Evolutionary conservation across 2,113 vertebrate species (phyloP).

Genomic region (Diadophis punctatus): DNA sequence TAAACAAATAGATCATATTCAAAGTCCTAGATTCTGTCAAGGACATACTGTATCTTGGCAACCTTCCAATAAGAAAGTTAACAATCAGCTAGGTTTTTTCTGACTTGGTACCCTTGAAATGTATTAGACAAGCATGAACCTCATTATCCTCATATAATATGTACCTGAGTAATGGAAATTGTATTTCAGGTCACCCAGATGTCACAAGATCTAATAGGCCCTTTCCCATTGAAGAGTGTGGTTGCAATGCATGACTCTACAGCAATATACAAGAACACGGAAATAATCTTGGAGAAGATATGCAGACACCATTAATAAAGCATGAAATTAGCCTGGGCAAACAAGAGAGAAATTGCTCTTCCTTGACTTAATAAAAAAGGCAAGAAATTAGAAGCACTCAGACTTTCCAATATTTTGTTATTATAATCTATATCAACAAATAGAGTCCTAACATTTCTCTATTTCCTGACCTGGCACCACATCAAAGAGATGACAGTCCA

Average conservation of each 20-base stretch:
- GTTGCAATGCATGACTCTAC: background rate
- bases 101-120: background rate
- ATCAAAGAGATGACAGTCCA: background rate
- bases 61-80: background rate
- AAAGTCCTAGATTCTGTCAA: background rate
- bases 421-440: background rate
- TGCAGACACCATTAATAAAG: background rate
- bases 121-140: background rate
- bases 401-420: background rate
- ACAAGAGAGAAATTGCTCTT: background rate
- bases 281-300: background rate
- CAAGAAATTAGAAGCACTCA: background rate
- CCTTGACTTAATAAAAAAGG: background rate
- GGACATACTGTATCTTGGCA: background rate
- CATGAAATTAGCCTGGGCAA: background rate
- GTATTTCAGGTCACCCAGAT: background rate
- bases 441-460: background rate
- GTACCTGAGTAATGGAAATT: background rate
- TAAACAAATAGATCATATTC: background rate
- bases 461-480: background rate
- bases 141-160: background rate
- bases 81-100: background rate
- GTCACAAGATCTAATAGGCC: background rate
- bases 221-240: background rate
- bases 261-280: background rate